Evolutionary conservation across 2,797 vertebrate genomes (phyloP).

Genomic region (Gallinago stenura): DNA sequence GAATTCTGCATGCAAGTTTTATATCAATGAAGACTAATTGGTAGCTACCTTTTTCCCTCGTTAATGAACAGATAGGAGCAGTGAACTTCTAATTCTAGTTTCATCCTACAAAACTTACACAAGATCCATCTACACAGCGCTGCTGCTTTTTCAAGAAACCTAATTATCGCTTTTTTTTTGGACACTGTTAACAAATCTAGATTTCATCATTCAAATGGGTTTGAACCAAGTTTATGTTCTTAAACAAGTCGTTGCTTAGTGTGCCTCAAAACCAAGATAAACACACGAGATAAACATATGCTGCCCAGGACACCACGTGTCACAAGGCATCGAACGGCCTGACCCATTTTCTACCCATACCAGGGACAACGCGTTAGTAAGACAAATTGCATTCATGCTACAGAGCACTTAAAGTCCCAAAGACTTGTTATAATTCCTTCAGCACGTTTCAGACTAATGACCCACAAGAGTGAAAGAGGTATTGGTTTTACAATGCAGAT

Average conservation of each 20-base stretch:
- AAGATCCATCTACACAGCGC: neutral
- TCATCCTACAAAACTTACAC: neutral
- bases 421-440: neutral
- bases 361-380: neutral
- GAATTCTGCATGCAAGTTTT: neutral
- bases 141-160: neutral
- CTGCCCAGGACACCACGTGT: neutral
- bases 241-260: neutral
- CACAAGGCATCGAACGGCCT: neutral
- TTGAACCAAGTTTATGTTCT: neutral
- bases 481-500: conserved; percentile 2
- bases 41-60: neutral
- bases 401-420: neutral
- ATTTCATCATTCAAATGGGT: neutral
- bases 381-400: neutral
- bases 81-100: neutral
- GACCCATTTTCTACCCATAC: neutral
- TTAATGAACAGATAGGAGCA: neutral
- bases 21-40: neutral
- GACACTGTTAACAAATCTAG: neutral
- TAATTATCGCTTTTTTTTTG: neutral
- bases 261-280: neutral
- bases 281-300: neutral
- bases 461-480: neutral
- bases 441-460: neutral